phyloP scores from a whole-genome alignment of 2,888 invertebrate genomes.

The Limnephilus rhombicus region DNA sequence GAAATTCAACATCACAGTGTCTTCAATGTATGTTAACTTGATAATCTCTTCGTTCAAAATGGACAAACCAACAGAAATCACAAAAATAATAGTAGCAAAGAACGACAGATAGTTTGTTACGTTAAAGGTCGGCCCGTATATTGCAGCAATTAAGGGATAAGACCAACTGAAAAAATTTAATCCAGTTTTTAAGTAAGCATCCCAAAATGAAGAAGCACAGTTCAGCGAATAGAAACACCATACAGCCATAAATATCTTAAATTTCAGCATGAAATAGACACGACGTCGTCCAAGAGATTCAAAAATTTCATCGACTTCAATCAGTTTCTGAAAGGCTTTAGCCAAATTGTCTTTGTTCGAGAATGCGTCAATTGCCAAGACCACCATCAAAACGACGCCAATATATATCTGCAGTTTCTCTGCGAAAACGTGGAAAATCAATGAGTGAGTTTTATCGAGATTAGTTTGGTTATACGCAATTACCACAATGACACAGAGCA shows the following conservation, averaged over 20 bases:
- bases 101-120: background rate
- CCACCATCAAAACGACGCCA: background rate
- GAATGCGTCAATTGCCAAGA: background rate
- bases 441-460: background rate
- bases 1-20: background rate
- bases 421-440: background rate
- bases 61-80: background rate
- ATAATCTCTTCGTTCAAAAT: background rate
- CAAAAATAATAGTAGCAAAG: background rate
- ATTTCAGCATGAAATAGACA: background rate
- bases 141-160: background rate
- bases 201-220: background rate
- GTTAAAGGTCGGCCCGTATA: background rate
- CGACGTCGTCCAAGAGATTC: background rate
- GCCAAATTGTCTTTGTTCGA: background rate
- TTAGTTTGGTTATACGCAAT: background rate
- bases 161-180: background rate
- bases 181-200: background rate
- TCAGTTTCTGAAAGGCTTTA: background rate
- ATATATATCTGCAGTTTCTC: background rate
- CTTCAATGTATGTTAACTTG: background rate
- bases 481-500: background rate
- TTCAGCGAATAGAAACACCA: background rate
- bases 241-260: background rate
- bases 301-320: background rate